Evolutionary conservation across 2,888 invertebrate species (phyloP).

Genomic region (Nephrocerus scutellatus): DNA sequence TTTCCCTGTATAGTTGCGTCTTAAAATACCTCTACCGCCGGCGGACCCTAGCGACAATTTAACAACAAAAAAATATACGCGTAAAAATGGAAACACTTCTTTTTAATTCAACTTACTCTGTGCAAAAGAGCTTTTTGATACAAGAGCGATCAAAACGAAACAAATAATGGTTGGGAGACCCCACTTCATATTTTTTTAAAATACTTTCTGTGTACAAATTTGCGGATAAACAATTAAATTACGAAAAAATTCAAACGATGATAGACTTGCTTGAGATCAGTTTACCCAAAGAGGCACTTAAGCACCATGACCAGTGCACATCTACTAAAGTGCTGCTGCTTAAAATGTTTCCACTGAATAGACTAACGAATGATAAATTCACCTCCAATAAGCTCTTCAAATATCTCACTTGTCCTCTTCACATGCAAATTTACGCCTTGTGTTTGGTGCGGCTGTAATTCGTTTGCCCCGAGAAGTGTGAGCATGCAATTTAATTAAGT

Average conservation of each 20-base stretch:
- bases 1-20: conserved; percentile 46
- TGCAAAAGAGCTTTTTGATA: conserved; percentile 17
- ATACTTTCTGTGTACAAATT: conserved; percentile 1
- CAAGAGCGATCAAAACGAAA: conserved; percentile 12
- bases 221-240: neutral
- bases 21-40: conserved; percentile 41
- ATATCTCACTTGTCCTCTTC: too few species aligned
- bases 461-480: conserved; percentile 9
- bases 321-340: conserved; percentile 22
- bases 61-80: conserved; percentile 2
- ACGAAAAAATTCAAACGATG: neutral
- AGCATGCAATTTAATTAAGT: conserved; percentile 19
- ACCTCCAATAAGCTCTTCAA: too few species aligned
- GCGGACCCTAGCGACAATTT: conserved; percentile 35
- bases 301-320: conserved; percentile 19
- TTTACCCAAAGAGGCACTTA: conserved; percentile 18
- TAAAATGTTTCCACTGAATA: too few species aligned
- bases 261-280: conserved; percentile 3
- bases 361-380: too few species aligned
- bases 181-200: conserved; percentile 18
- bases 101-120: conserved; percentile 33
- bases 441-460: conserved; percentile 6
- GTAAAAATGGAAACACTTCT: neutral
- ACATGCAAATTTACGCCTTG: too few species aligned
- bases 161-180: conserved; percentile 12